Evolutionary conservation across 2,113 vertebrate species (phyloP), one percentile per base, ranked within the genome.

Genomic region (Centropristis striata): DNA sequence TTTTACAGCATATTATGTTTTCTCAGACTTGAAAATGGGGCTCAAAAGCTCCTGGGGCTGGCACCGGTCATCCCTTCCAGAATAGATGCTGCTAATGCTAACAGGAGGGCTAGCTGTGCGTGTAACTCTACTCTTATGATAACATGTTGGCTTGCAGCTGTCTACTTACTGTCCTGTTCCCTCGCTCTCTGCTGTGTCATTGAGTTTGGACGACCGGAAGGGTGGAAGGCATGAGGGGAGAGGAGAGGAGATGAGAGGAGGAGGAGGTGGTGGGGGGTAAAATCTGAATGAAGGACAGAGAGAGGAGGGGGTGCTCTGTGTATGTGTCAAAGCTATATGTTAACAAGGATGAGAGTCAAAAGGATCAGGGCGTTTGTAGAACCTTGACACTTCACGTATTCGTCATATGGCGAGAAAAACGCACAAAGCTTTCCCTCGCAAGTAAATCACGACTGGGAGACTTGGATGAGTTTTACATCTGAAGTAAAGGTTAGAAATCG

Each of bases 131-230:
- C 79, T 80, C 89, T 90, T 82, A 87, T 84, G 86, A 92, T 84
- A 92, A 91, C 90, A 90, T 85, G 88, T 90, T 88, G 81, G 85
- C 88, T 44, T 72, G 89, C 91, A 92, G 92, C 92, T 92, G 90
- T 91, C 92, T 86, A 75, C 87, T 84, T 76, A 81, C 87, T 87
- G 88, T 88, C 90, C 90, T 82, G 85, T 81, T 87, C 81, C 63
- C 84, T n/a, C 36, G 76, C 85, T 87, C 76, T 85, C 80, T 90
- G 91, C 92, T 94, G 92, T 90, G 93, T 94, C 92, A 93, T 90
- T 91, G 93, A 84, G 85, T 92, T 92, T 92, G 86, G 86, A 73
- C 46, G 75, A 88, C 87, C 78, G 83, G 85, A 91, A 86, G 78
- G 74, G 74, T 47, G 61, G 76, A 72, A 73, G 25, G 81, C 64